Evolutionary conservation across 30 jellyfish, hydroid and myxozoan genomes (phyloP).

Genomic region (Aurelia aurita): DNA sequence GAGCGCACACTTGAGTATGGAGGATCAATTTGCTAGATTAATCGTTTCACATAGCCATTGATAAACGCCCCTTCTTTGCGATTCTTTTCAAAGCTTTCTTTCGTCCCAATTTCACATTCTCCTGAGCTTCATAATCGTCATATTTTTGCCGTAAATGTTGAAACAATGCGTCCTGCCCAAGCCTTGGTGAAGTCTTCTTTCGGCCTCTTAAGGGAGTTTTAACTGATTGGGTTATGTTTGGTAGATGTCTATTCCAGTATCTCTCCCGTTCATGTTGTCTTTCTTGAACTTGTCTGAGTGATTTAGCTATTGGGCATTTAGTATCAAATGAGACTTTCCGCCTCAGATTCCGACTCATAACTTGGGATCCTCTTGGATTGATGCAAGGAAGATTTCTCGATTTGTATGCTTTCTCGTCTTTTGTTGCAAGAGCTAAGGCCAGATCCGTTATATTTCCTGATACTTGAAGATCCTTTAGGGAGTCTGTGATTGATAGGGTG

Average conservation of each 20-base stretch:
- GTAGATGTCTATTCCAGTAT: conserved; percentile 11
- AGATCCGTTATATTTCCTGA: neutral
- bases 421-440: neutral
- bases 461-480: neutral
- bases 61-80: conserved; percentile 11
- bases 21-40: no score
- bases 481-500: neutral
- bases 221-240: neutral
- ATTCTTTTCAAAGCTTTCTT: conserved; percentile 14
- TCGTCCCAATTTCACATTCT: conserved; percentile 13
- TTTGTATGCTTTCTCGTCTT: neutral
- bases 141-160: conserved; percentile 25
- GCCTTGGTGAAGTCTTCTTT: neutral
- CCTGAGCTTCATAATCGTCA: conserved; percentile 42
- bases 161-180: conserved; percentile 9
- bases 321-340: neutral
- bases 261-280: conserved; percentile 41
- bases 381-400: neutral
- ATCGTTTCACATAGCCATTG: neutral
- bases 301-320: conserved; percentile 5
- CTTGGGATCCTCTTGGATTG: neutral
- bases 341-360: neutral
- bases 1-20: no score
- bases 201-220: neutral
- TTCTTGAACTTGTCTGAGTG: conserved; percentile 15